phyloP scores from a whole-genome alignment of 2,797 vertebrate genomes.

The Ibycter americanus region DNA sequence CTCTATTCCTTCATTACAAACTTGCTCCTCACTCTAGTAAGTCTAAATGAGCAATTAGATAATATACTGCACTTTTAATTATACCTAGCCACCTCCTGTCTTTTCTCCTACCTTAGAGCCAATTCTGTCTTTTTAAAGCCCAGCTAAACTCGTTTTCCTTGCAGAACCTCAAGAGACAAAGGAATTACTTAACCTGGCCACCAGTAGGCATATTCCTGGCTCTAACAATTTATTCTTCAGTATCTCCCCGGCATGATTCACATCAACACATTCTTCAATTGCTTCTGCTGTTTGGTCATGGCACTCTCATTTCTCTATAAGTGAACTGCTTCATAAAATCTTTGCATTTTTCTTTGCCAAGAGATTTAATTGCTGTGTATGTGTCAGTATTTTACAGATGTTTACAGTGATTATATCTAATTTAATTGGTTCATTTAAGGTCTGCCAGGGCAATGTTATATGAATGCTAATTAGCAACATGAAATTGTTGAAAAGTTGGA shows the following conservation, averaged over 20 bases:
- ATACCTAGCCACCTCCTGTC: neutral
- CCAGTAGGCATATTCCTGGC: neutral
- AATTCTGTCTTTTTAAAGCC: neutral
- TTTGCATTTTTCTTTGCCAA: slow-evolving; percentile 4
- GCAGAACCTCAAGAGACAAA: neutral
- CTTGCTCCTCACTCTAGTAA: neutral
- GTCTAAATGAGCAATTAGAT: neutral
- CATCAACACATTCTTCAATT: neutral
- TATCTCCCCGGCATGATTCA: neutral
- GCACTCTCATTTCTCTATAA: neutral
- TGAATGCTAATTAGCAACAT: neutral
- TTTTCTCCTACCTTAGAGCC: neutral
- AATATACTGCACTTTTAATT: neutral
- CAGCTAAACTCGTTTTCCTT: neutral
- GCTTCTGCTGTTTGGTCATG: neutral
- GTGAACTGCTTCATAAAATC: neutral
- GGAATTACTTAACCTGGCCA: neutral
- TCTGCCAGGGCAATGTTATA: neutral
- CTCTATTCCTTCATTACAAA: neutral
- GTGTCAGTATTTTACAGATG: slow-evolving; percentile 32
- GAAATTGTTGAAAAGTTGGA: neutral
- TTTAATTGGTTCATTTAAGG: slow-evolving; percentile 29
- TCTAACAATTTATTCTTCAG: neutral
- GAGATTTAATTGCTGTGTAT: slow-evolving; percentile 43
- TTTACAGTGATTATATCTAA: slow-evolving; percentile 30